Percentiles rank a stretch among this genome's conserved stretches.
Conservation (phyloP, 2,113 vertebrate species). For the Atherinomorus stipes region DNA sequence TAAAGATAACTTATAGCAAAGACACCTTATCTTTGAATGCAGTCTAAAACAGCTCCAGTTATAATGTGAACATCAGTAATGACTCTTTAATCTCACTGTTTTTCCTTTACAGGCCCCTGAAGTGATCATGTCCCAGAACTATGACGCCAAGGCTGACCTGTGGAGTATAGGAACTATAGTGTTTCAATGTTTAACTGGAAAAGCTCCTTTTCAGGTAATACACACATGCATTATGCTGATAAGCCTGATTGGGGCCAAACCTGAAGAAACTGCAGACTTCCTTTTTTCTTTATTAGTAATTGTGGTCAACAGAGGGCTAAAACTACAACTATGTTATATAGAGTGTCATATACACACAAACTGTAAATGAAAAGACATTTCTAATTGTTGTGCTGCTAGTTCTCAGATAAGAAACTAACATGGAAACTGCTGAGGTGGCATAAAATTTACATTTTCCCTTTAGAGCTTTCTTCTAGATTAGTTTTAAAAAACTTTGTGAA, state of each 20-base stretch:
- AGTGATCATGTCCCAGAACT: conserved; percentile 98
- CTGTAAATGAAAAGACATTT: neutral
- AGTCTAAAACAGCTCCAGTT: neutral
- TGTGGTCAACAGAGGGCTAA: neutral
- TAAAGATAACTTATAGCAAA: neutral
- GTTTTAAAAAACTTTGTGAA: neutral
- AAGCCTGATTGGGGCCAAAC: neutral
- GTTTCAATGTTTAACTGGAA: conserved; percentile 97
- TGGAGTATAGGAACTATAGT: conserved; percentile 99
- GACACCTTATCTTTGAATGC: too few relatives aligned
- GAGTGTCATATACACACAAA: neutral
- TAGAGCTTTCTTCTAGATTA: neutral
- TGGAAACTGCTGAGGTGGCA: neutral
- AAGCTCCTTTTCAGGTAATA: conserved; percentile 95
- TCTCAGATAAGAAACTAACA: neutral
- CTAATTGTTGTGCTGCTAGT: neutral
- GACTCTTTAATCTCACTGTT: neutral
- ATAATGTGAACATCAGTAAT: neutral
- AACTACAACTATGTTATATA: neutral
- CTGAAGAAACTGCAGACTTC: neutral
- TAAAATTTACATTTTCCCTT: neutral
- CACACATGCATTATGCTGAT: neutral
- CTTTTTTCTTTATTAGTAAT: neutral
- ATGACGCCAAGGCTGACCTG: conserved; percentile 97
- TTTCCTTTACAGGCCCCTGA: conserved; percentile 89